Evolutionary conservation across 2,113 vertebrate species (phyloP).

Genomic region (Herpetotheres cachinnans): DNA sequence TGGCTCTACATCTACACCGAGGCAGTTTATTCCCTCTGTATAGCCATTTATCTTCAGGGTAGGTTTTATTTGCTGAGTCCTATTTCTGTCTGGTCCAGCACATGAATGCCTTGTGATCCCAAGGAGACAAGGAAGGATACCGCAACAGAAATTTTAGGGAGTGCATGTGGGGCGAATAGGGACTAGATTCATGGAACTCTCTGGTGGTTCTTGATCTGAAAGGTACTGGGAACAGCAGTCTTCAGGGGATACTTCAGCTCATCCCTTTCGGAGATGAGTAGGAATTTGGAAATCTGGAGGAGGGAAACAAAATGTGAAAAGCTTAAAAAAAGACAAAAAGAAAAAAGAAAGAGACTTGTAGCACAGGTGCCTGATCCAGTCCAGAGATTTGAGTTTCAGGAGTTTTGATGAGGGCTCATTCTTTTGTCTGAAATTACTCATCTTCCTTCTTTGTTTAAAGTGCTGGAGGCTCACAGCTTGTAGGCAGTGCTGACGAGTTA

Average conservation of each 20-base stretch:
- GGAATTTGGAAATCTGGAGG: background rate
- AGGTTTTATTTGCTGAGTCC: background rate
- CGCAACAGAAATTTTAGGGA: background rate
- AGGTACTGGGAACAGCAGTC: background rate
- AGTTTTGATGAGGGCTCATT: conserved; percentile 2
- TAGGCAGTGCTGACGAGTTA: background rate
- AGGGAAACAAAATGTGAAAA: background rate
- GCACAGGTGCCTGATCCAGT: background rate
- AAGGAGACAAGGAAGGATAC: background rate
- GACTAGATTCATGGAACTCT: background rate
- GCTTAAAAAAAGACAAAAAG: background rate
- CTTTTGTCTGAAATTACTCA: conserved; percentile 50
- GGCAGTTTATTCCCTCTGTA: background rate
- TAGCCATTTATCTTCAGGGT: background rate
- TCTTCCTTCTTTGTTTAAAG: conserved; percentile 6
- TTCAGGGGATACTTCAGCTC: background rate
- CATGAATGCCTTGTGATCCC: background rate
- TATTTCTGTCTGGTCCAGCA: background rate
- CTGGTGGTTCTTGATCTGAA: background rate
- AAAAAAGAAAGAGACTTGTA: background rate
- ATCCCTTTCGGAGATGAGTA: background rate
- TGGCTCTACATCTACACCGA: background rate
- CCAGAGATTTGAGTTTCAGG: background rate
- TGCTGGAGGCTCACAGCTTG: background rate
- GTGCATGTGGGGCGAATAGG: fast-evolving